Evolutionary conservation across 1,140 invertebrate genomes (phyloP), one percentile per base, ranked within the genome.

Genomic region (Penaeus indicus): DNA sequence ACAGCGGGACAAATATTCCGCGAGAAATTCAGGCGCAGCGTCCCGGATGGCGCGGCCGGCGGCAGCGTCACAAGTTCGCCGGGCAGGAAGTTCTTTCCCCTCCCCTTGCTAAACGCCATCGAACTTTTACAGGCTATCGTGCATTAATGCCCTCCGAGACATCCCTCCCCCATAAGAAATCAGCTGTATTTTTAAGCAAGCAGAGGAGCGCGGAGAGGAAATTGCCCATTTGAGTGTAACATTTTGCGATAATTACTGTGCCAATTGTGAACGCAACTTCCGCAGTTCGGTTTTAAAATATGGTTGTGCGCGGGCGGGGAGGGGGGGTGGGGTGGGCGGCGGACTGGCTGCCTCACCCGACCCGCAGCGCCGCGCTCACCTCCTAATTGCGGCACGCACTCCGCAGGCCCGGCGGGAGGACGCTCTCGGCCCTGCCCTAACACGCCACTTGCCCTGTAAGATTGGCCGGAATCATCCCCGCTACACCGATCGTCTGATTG

Each of bases 211-310:
- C 54, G 54, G 54, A 38, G 62, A 83, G 81, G 81, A 83, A 83
- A 63, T 67, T 83, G 81, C 81, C 64, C 81, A 67, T 83, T 83
- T 83, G 81, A 63, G 60, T 83, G 81, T 83, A 83, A 83, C 81
- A 83, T 83, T 83, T 83, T 83, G 81, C 62, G 81, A 62, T 83
- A 83, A 83, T 83, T 83, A 83, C 13, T 63, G 62, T 32, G 62
- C 61, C 81, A 67, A 83, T 83, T 83, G 81, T 64, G 61, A 47
- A 47, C 22, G 80, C 22, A 10, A 54, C 54, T 54, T 54, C 54
- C 54, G 54, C 54, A 54, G 54, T 11, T 54, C 54, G 54, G 54
- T 54, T 16, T 13, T 54, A 54, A 54, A 54, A 54, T 54, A 54
- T 54, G 54, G 54, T 54, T 54, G 54, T 54, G 54, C 54, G 16